These are phyloP conservation scores for Crenichthys baileyi DNA, from an alignment of 2,797 vertebrate genomes.

Conservation along the genomic window DNA sequence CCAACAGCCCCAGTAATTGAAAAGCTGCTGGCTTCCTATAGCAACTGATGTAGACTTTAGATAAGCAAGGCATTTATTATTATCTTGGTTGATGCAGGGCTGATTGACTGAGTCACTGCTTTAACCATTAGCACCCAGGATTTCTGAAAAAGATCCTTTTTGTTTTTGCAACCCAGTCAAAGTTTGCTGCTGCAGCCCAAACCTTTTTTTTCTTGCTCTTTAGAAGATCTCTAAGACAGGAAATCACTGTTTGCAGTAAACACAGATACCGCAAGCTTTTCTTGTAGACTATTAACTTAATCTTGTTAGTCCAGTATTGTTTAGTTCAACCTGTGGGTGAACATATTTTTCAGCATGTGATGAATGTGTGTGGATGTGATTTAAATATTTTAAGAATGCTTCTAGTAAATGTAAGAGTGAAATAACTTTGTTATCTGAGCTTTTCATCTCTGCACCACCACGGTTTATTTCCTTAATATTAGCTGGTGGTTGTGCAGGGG, in stretches of 20 bases:
- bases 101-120: constrained; percentile 1
- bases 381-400: background rate
- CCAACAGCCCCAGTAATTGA: background rate
- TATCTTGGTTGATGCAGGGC: background rate
- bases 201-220: background rate
- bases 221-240: background rate
- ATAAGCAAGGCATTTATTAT: background rate
- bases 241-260: background rate
- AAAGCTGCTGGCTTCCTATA: constrained; percentile 1
- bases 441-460: constrained; percentile 7
- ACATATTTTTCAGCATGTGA: background rate
- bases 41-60: background rate
- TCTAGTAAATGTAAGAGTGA: background rate
- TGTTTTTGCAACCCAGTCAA: background rate
- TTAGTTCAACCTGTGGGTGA: background rate
- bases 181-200: background rate
- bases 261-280: background rate
- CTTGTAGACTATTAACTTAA: background rate
- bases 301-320: background rate
- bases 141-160: background rate
- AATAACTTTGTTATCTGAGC: background rate
- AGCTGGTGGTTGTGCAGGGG: background rate
- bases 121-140: background rate
- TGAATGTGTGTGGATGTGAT: background rate
- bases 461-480: constrained; percentile 17